Evolutionary conservation across 2,888 invertebrate genomes (phyloP).

Genomic region (Drosophila cognata): DNA sequence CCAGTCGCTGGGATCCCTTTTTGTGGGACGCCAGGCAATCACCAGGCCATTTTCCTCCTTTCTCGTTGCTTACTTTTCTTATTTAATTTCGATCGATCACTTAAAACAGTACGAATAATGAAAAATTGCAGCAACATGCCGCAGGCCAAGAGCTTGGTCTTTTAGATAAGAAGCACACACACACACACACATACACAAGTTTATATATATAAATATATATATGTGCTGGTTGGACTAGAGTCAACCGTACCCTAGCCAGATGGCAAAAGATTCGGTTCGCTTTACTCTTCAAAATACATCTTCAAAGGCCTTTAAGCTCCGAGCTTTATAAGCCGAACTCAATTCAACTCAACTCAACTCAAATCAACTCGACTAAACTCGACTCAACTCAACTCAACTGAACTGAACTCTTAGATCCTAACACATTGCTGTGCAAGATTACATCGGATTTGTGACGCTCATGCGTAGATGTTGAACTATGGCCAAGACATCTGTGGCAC

Average conservation of each 20-base stretch:
- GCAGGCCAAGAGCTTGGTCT: constrained; percentile 58
- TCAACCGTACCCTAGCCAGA: constrained; percentile 7
- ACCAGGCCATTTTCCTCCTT: constrained; percentile 52
- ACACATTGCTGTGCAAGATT: constrained; percentile 28
- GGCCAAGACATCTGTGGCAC: constrained; percentile 71
- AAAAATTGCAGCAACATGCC: constrained; percentile 72
- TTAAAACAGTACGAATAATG: constrained; percentile 75
- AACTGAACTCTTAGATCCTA: constrained; percentile 2
- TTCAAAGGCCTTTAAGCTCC: not conserved
- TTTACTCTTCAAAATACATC: constrained; percentile 6
- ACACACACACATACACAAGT: not conserved
- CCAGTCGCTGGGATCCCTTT: constrained; percentile 34
- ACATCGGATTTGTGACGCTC: constrained; percentile 63
- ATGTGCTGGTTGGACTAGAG: constrained; percentile 7
- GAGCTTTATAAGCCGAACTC: not conserved
- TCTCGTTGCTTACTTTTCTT: constrained; percentile 72
- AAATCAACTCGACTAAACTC: not conserved
- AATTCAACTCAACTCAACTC: not conserved
- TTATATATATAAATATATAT: not conserved
- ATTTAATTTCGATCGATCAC: constrained; percentile 79
- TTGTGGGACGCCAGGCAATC: constrained; percentile 22
- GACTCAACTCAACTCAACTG: not conserved
- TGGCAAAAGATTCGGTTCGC: constrained; percentile 26
- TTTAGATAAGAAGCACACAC: constrained; percentile 48
- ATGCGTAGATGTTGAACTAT: constrained; percentile 64